Conservation (phyloP, 2,797 vertebrate genomes). For the Neoniphon sammara region DNA sequence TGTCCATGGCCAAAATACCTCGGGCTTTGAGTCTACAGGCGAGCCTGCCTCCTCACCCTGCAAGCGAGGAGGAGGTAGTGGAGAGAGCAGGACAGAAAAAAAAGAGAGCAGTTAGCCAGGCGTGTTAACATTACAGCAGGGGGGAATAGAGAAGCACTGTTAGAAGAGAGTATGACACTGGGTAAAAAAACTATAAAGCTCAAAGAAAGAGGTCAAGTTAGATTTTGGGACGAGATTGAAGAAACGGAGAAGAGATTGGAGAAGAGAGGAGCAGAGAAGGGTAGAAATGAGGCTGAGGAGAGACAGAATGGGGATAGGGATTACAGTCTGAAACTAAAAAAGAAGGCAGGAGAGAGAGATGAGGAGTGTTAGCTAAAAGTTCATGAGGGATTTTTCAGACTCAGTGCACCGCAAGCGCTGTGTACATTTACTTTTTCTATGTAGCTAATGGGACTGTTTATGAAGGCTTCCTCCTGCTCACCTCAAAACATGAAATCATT, state of each 20-base stretch:
- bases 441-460: background rate
- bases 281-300: slow-evolving; percentile 28
- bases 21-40: slow-evolving; percentile 83
- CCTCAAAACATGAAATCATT: background rate
- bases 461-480: background rate
- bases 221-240: slow-evolving; percentile 34
- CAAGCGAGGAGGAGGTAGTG: slow-evolving; percentile 53
- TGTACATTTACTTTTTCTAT: slow-evolving; percentile 2
- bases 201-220: slow-evolving; percentile 38
- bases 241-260: slow-evolving; percentile 19
- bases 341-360: slow-evolving; percentile 38
- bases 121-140: slow-evolving; percentile 45
- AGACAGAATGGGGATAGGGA: slow-evolving; percentile 40
- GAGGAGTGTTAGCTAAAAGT: slow-evolving; percentile 43
- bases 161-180: slow-evolving; percentile 33
- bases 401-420: background rate
- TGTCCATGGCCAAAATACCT: slow-evolving; percentile 81
- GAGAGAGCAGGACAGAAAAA: slow-evolving; percentile 49
- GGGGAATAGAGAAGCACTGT: slow-evolving; percentile 44
- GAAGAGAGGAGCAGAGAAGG: slow-evolving; percentile 9
- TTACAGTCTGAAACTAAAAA: slow-evolving; percentile 41
- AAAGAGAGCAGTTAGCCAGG: slow-evolving; percentile 57
- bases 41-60: slow-evolving; percentile 83
- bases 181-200: slow-evolving; percentile 25
- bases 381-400: slow-evolving; percentile 34